Base-by-base conservation (phyloP, 1,140 invertebrate species). In the Augochlora pura region DNA sequence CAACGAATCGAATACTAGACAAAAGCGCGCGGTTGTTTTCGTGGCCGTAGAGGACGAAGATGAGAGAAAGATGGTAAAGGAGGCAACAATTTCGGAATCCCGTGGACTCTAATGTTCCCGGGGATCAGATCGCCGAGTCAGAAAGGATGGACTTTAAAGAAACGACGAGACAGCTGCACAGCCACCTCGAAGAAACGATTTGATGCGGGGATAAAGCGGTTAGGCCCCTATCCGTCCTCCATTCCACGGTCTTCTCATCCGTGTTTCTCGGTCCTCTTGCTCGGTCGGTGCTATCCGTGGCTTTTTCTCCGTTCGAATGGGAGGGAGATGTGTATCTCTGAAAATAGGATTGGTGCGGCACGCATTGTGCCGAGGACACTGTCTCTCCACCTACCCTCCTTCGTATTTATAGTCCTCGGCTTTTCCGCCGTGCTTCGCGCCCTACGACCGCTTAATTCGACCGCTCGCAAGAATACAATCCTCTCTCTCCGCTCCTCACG, bases 311-410 rank as follows among this genome's bases (percentile, higher is more conserved):
- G 54, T 38, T 21, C 39, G 70, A 82, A 65, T 62, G 60, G 69
- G 81, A 57, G 81, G 52, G 85, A 89, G 88, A 90, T 88, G 86
- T 73, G 78, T 91, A 91, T 91, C 89, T 88, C 90, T 84, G 88
- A 91, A 91, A 91, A 91, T 91, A 91, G 90, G 89, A 90, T 89
- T 84, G 84, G 84, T 84, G 79, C 73, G 86, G 74, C 81, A 82
- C 83, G 89, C 86, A 91, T 90, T 91, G 88, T 89, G 77, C 85
- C 74, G 85, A 81, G 80, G 81, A 84, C 79, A 82, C 72, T 77
- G 68, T 87, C 79, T 82, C 86, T 85, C 83, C 80, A 57, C 62
- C 75, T 76, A 23, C 70, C 80, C 67, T 64, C 69, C 88, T 71
- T 74, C 70, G 80, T 90, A 89, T 91, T 89, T 87, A 86, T 86